A percentile compares a stretch with the other conserved stretches of the same genome.
These are phyloP conservation scores for Diuraphis noxia DNA, from an alignment of 1,140 invertebrate species.

Conservation along the genomic window DNA sequence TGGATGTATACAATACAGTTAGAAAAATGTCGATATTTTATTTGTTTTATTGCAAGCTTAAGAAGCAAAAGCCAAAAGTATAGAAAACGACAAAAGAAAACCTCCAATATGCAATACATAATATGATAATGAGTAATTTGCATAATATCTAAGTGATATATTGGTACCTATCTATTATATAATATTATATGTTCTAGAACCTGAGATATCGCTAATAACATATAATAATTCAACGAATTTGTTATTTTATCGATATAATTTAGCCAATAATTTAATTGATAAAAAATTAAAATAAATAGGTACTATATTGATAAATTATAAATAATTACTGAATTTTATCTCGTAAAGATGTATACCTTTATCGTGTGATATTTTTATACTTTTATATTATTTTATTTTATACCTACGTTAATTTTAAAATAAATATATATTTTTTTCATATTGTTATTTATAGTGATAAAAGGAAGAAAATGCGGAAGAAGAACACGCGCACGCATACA, in stretches of 20 bases:
- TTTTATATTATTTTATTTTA: not conserved
- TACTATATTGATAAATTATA: not conserved
- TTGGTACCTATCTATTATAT: not conserved
- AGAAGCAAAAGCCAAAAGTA: not conserved
- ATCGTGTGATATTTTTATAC: not conserved
- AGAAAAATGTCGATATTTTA: not conserved
- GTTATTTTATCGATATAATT: not conserved
- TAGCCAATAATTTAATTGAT: not conserved
- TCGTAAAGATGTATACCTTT: not conserved
- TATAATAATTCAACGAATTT: not conserved
- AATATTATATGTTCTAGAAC: not conserved
- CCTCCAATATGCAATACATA: not conserved
- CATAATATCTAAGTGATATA: not conserved
- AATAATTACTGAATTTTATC: not conserved
- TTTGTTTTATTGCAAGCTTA: not conserved
- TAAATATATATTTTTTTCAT: slow-evolving; percentile 2
- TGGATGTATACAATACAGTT: not conserved
- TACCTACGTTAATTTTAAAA: not conserved
- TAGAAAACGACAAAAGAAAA: not conserved
- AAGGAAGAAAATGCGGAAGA: not conserved
- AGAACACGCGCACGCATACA: not conserved
- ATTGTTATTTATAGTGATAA: not conserved
- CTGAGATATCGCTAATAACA: not conserved
- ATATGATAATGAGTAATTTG: not conserved
- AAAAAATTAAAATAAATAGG: slow-evolving; percentile 19